Conservation (phyloP, 2,113 vertebrate genomes). For the Cinclus mexicanus region DNA sequence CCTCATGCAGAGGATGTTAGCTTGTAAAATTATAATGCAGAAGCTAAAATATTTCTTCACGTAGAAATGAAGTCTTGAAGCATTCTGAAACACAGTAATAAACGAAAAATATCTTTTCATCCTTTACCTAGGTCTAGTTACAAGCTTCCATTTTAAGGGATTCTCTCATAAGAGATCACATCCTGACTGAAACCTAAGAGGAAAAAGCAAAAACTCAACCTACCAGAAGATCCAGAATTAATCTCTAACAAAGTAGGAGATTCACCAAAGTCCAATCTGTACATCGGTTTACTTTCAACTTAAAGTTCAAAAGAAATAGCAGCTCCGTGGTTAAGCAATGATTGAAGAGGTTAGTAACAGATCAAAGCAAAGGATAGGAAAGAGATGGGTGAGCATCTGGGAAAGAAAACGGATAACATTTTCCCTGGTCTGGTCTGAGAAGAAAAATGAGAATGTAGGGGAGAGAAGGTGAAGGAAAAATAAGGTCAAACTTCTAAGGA, state of each 20-base stretch:
- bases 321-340: constrained; percentile 28
- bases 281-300: constrained; percentile 29
- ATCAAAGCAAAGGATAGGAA: constrained; percentile 47
- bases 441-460: not conserved
- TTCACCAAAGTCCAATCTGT: not conserved
- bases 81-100: not conserved
- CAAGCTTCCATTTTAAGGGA: not conserved
- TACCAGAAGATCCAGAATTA: not conserved
- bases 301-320: constrained; percentile 47
- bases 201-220: not conserved
- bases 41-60: not conserved
- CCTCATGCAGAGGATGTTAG: not conserved
- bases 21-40: not conserved
- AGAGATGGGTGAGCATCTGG: constrained; percentile 6
- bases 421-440: not conserved
- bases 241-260: not conserved
- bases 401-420: constrained; percentile 33
- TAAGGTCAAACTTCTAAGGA: not conserved
- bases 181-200: not conserved
- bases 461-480: not conserved
- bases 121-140: not conserved
- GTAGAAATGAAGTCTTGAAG: not conserved
- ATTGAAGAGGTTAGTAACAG: constrained; percentile 43
- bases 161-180: not conserved
- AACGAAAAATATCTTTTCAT: not conserved